Base-by-base conservation (phyloP, 2,113 vertebrate genomes). In the Paralichthys olivaceus region DNA sequence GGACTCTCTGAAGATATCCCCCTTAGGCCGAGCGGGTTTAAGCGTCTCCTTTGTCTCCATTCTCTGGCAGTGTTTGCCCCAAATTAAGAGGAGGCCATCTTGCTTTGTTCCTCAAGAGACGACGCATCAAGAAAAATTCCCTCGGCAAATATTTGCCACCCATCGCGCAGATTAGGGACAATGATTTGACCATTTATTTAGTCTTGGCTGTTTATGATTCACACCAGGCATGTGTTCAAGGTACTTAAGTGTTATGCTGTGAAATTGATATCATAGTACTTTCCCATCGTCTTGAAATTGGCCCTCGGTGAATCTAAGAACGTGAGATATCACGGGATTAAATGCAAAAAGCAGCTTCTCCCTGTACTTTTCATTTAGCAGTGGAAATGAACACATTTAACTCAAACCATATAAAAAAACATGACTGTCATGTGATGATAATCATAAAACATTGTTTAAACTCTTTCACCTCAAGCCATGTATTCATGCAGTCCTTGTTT, bases 11-110 rank as follows among this genome's bases (percentile, higher is more conserved):
- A 79, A 72, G 74, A 84, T 87, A 81, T 82, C 79, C 84, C 77
- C 49, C 58, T 7, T 15, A 68, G 55, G 63, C 79, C 74, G 19
- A 26, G 15, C 0, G 65, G 70, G 32, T 74, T 72, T 66, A 79
- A 84, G 74, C 64, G 40, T 62, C 74, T 79, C 90, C 59, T 86
- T 90, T 91, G 90, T 91, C 64, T 86, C 62, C 72, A 2, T 64
- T 80, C 79, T 77, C 62, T 13, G n/a, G 8, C 75, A 49, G 57
- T 70, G 75, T 85, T 83, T 86, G 89, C 71, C 86, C 83, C 84
- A 78, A 82, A 84, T 87, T 15, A 49, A 80, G 72, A 47, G 57
- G 86, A 90, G 67, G 81, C 85, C 80, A 80, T 76, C 47, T 81
- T 66, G 72, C 72, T 84, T 82, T 87, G 78, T 84, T 82, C 72